These are phyloP conservation scores for Karalla daura DNA, from an alignment of 2,797 vertebrate species.

Conservation along the genomic window DNA sequence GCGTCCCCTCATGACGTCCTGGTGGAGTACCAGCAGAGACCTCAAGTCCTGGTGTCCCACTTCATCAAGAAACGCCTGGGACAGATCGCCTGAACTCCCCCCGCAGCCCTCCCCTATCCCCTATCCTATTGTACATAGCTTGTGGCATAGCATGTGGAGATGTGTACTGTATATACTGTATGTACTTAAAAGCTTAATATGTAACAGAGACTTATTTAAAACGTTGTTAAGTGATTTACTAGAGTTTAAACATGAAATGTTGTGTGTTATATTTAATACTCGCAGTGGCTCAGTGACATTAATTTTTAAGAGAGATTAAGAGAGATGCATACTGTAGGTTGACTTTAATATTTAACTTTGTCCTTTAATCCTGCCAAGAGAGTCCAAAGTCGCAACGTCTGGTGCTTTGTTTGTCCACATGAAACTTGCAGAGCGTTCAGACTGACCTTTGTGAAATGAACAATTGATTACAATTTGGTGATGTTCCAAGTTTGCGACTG, in stretches of 20 bases:
- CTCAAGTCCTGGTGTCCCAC: slow-evolving; percentile 86
- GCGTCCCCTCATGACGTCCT: slow-evolving; percentile 84
- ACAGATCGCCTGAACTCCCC: slow-evolving; percentile 49
- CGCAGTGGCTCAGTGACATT: slow-evolving; percentile 20
- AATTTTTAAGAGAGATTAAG: slow-evolving; percentile 19
- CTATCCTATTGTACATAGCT: slow-evolving; percentile 52
- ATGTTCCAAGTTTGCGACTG: neutral
- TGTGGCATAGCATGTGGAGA: slow-evolving; percentile 62
- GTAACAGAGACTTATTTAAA: slow-evolving; percentile 62
- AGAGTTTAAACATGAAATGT: slow-evolving; percentile 43
- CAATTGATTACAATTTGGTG: neutral
- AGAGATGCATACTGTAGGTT: slow-evolving; percentile 35
- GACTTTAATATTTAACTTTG: slow-evolving; percentile 13
- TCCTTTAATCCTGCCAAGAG: neutral
- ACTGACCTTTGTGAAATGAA: neutral
- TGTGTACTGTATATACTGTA: slow-evolving; percentile 58
- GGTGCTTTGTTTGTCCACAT: neutral
- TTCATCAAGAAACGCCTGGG: slow-evolving; percentile 89
- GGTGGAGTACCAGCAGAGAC: slow-evolving; percentile 86
- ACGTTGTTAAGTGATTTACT: slow-evolving; percentile 32
- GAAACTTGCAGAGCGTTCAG: neutral
- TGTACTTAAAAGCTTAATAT: slow-evolving; percentile 61
- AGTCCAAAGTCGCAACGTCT: neutral
- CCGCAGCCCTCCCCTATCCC: neutral
- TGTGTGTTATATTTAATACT: slow-evolving; percentile 45